Percentiles rank a stretch among this genome's conserved stretches.
Conservation (phyloP, 2,113 vertebrate genomes). For the Ailuropoda melanoleuca region DNA sequence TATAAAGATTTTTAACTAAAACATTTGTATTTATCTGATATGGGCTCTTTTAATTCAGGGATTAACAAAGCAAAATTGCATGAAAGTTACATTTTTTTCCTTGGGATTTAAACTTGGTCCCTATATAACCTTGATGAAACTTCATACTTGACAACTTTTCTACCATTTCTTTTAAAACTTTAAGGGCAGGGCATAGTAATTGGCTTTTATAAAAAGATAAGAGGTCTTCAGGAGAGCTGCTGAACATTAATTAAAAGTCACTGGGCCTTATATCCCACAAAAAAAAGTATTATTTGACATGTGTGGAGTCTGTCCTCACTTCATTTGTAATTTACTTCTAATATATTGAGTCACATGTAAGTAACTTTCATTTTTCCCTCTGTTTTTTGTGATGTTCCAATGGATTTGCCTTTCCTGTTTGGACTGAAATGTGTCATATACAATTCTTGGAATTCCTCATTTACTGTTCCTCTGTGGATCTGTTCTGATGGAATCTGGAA, state of each 20-base stretch:
- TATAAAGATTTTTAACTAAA: slow-evolving; percentile 28
- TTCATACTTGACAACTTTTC: not conserved
- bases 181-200: not conserved
- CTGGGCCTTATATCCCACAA: not conserved
- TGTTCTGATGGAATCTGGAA: slow-evolving; percentile 56
- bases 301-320: not conserved
- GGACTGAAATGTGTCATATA: slow-evolving; percentile 14
- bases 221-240: not conserved
- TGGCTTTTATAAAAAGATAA: slow-evolving; percentile 12
- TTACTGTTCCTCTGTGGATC: slow-evolving; percentile 72
- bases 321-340: slow-evolving; percentile 58
- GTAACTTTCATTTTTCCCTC: slow-evolving; percentile 81
- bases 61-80: not conserved
- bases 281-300: not conserved
- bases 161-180: slow-evolving; percentile 12
- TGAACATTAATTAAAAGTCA: not conserved
- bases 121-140: slow-evolving; percentile 22
- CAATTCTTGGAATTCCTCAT: slow-evolving; percentile 66
- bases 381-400: slow-evolving; percentile 59
- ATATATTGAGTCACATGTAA: slow-evolving; percentile 83
- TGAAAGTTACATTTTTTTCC: not conserved
- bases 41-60: not conserved
- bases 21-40: slow-evolving; percentile 32
- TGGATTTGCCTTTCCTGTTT: slow-evolving; percentile 70
- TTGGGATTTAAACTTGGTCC: not conserved